A percentile compares a stretch with the other conserved stretches of the same genome.
Evolutionary conservation across 2,113 vertebrate species (phyloP).

Genomic region (Labeo rohita): DNA sequence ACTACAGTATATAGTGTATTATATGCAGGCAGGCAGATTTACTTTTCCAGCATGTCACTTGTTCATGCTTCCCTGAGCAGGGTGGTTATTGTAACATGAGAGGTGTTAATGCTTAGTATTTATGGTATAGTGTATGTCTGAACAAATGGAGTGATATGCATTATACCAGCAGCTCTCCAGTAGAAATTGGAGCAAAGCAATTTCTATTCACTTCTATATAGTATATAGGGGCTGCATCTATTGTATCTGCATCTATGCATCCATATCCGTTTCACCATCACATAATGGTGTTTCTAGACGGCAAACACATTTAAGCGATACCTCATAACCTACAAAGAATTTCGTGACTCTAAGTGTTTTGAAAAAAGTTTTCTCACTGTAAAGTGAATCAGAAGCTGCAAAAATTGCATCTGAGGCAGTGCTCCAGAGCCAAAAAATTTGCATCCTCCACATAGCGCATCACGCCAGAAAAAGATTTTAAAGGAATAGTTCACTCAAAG

Average conservation of each 20-base stretch:
- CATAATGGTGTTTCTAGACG: not conserved
- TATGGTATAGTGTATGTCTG: not conserved
- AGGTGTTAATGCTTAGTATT: conserved; percentile 1
- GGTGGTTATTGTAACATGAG: conserved; percentile 18
- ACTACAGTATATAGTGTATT: not conserved
- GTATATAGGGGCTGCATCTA: not conserved
- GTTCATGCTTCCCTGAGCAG: conserved; percentile 1
- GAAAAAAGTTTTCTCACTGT: not conserved
- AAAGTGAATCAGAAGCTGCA: conserved; percentile 5
- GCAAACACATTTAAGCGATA: not conserved
- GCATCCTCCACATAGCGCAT: not conserved
- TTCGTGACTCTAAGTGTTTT: not conserved
- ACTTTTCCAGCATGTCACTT: conserved; percentile 55
- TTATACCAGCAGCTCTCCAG: not conserved
- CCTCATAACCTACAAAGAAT: not conserved
- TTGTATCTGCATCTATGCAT: not conserved
- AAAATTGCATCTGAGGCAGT: not conserved
- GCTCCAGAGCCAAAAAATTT: conserved; percentile 1
- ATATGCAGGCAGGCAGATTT: conserved; percentile 42
- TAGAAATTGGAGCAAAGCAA: not conserved
- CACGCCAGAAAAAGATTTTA: not conserved
- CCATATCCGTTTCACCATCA: conserved; percentile 2
- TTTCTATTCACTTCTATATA: not conserved
- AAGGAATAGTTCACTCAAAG: not conserved
- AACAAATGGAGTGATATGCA: not conserved